These are phyloP conservation scores for Aptenodytes patagonicus DNA, from an alignment of 2,113 vertebrate species.

Conservation along the genomic window DNA sequence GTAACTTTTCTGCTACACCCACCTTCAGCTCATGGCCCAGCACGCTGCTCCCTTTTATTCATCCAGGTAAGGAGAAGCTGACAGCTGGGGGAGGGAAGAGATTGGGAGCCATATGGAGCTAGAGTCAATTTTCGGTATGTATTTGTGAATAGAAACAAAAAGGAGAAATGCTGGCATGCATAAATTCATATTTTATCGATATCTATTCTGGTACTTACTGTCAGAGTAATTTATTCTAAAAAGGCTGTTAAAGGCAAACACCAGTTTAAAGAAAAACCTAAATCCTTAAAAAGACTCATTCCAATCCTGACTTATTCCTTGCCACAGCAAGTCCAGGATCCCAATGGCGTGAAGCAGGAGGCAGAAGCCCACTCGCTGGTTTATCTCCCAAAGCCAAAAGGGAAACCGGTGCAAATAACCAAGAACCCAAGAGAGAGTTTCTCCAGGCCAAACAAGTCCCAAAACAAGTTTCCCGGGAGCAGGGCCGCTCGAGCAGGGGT, in stretches of 20 bases:
- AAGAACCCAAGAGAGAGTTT: neutral
- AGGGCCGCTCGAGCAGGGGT: fast-evolving
- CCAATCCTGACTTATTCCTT: neutral
- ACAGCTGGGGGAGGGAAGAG: neutral
- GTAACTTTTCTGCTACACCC: neutral
- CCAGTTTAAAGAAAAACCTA: neutral
- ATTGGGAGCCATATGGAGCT: slow-evolving; percentile 18
- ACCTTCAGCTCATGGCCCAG: neutral
- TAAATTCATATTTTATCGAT: slow-evolving; percentile 23
- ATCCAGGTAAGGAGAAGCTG: slow-evolving; percentile 20
- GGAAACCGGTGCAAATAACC: neutral
- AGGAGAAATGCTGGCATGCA: slow-evolving; percentile 12
- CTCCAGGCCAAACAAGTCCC: neutral
- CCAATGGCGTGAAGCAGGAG: fast-evolving
- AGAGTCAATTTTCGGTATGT: neutral
- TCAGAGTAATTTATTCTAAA: neutral
- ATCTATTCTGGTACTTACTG: slow-evolving; percentile 30
- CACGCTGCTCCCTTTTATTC: neutral
- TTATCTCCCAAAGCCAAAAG: neutral
- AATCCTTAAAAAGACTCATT: neutral
- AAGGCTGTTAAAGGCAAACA: neutral
- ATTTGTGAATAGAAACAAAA: slow-evolving; percentile 47
- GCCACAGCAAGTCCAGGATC: neutral
- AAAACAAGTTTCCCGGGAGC: neutral
- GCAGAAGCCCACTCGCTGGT: neutral